Conservation (phyloP, 2,888 invertebrate genomes). For the Serrognathus titanus region DNA sequence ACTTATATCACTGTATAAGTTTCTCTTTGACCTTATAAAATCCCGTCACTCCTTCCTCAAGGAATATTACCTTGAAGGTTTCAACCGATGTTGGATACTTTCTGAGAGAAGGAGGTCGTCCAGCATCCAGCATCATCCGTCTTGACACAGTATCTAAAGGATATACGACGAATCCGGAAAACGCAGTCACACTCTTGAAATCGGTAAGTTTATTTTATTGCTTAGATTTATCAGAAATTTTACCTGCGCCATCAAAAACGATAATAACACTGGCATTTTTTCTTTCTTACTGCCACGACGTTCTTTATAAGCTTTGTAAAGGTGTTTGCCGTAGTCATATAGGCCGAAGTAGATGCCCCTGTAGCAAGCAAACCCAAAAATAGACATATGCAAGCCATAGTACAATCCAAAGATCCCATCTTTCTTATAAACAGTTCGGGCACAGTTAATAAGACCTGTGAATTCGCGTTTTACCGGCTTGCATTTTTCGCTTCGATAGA, state of each 20-base stretch:
- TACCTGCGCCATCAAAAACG: conserved; percentile 19
- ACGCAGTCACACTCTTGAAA: conserved; percentile 8
- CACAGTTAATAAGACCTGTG: conserved; percentile 19
- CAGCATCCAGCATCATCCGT: conserved; percentile 21
- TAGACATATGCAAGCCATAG: conserved; percentile 14
- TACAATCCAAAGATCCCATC: conserved; percentile 24
- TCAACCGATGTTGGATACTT: conserved; percentile 1
- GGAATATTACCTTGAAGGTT: conserved; percentile 14
- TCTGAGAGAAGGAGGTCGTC: conserved; percentile 11
- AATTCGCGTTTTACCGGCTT: conserved; percentile 20
- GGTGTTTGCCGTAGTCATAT: conserved; percentile 17
- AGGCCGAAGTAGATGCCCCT: conserved; percentile 24
- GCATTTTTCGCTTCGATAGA: not conserved
- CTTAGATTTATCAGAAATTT: not conserved
- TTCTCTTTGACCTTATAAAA: conserved; percentile 19
- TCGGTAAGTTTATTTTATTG: not conserved
- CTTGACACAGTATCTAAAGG: conserved; percentile 22
- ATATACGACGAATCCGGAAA: conserved; percentile 19
- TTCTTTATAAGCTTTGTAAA: not conserved
- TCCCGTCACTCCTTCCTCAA: conserved; percentile 13
- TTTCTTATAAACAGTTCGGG: conserved; percentile 6
- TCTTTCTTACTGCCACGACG: not conserved
- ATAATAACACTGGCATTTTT: conserved; percentile 14
- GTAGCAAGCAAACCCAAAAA: conserved; percentile 20
- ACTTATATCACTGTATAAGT: not conserved